phyloP scores from a whole-genome alignment of 2,113 vertebrate genomes.

The Platysteira castanea region DNA sequence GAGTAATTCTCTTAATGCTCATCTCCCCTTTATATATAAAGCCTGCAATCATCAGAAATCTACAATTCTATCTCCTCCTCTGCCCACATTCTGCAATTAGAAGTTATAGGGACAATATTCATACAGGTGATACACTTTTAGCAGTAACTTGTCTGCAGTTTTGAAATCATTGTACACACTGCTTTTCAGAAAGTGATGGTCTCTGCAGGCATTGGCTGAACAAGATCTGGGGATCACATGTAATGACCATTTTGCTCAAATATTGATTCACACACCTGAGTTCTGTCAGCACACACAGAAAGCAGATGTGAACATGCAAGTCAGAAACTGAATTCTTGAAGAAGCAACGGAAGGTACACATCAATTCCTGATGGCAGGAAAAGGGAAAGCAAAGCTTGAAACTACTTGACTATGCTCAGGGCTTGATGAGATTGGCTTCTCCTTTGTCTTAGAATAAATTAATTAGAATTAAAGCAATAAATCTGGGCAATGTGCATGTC shows the following conservation, averaged over 20 bases:
- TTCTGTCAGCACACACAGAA: neutral
- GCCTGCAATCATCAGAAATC: neutral
- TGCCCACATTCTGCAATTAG: neutral
- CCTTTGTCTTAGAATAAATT: neutral
- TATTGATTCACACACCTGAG: neutral
- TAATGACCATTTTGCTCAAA: neutral
- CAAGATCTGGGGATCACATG: neutral
- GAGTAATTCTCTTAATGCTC: neutral
- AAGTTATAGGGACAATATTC: neutral
- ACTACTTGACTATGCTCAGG: neutral
- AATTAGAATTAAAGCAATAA: neutral
- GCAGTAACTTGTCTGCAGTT: neutral
- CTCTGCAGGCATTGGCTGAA: neutral
- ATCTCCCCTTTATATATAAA: neutral
- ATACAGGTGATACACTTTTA: neutral
- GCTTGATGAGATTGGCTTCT: neutral
- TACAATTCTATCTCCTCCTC: neutral
- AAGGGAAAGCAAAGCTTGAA: neutral
- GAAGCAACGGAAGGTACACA: neutral
- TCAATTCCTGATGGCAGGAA: accelerated
- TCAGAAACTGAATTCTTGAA: neutral
- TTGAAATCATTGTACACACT: neutral
- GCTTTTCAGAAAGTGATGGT: neutral
- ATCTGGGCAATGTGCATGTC: too few species aligned
- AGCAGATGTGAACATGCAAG: neutral